These are phyloP conservation scores for Sycophila sp. DNA, from an alignment of 1,140 invertebrate genomes.

Conservation along the genomic window DNA sequence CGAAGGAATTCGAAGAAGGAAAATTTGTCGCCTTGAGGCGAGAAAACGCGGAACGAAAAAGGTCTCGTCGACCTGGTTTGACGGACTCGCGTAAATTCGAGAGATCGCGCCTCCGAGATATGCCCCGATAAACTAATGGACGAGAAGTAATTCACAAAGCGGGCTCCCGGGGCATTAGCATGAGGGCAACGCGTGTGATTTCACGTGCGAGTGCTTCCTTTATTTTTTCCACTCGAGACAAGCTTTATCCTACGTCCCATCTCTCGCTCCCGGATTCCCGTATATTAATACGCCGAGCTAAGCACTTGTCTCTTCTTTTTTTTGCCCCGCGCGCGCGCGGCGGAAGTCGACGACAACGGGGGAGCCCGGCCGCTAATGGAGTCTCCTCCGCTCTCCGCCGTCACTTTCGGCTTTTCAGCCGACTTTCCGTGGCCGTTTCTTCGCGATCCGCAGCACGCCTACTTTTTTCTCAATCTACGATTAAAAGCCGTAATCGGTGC, in stretches of 20 bases:
- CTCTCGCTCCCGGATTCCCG: background rate
- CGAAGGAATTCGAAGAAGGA: too few relatives aligned
- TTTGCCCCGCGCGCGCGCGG: background rate
- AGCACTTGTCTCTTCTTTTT: background rate
- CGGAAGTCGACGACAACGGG: constrained; percentile 29
- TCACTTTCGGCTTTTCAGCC: constrained; percentile 3
- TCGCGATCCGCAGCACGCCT: background rate
- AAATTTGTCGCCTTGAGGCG: too few relatives aligned
- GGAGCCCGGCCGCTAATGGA: constrained; percentile 17
- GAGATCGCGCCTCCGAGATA: background rate
- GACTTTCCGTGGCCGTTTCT: background rate
- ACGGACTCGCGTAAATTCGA: background rate
- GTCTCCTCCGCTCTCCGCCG: constrained; percentile 11
- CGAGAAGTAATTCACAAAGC: background rate
- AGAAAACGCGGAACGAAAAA: background rate
- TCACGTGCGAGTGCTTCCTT: constrained; percentile 16
- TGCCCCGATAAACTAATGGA: background rate
- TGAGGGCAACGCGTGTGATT: constrained; percentile 30
- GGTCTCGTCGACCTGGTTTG: background rate
- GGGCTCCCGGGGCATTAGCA: background rate
- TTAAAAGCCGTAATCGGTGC: background rate
- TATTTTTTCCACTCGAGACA: too few relatives aligned
- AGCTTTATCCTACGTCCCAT: background rate
- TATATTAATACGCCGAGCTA: constrained; percentile 24
- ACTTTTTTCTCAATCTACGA: background rate